These are phyloP conservation scores for Maniola hyperantus DNA, from an alignment of 2,888 invertebrate species.

Conservation along the genomic window DNA sequence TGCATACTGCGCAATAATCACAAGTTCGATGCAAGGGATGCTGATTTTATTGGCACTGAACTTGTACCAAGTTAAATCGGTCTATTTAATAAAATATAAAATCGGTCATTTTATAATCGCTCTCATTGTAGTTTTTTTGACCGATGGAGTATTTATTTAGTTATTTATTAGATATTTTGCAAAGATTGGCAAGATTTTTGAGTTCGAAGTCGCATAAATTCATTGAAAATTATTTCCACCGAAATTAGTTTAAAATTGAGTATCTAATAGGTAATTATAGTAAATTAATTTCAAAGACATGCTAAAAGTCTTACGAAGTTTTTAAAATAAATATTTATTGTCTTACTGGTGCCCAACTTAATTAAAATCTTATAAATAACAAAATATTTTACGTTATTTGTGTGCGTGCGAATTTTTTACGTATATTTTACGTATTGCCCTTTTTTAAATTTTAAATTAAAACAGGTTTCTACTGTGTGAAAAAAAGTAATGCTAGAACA, in stretches of 20 bases:
- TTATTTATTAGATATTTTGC: background rate
- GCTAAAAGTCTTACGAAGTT: background rate
- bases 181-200: constrained; percentile 39
- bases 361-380: constrained; percentile 24
- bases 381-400: constrained; percentile 19
- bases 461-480: background rate
- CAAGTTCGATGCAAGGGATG: background rate
- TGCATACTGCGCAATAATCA: background rate
- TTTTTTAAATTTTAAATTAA: background rate
- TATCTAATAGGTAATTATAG: background rate
- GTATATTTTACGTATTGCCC: constrained; percentile 5
- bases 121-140: background rate
- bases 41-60: background rate
- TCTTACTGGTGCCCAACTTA: constrained; percentile 28
- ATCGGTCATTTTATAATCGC: background rate
- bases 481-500: background rate
- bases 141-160: no score
- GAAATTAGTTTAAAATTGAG: background rate
- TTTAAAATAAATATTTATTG: constrained; percentile 7
- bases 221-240: background rate
- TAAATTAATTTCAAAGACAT: background rate
- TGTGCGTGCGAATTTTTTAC: constrained; percentile 8
- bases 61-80: background rate
- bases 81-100: no score
- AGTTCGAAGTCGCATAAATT: background rate